Base-by-base conservation (phyloP, 2,888 invertebrate genomes). In the Drosophila niveifrons region DNA sequence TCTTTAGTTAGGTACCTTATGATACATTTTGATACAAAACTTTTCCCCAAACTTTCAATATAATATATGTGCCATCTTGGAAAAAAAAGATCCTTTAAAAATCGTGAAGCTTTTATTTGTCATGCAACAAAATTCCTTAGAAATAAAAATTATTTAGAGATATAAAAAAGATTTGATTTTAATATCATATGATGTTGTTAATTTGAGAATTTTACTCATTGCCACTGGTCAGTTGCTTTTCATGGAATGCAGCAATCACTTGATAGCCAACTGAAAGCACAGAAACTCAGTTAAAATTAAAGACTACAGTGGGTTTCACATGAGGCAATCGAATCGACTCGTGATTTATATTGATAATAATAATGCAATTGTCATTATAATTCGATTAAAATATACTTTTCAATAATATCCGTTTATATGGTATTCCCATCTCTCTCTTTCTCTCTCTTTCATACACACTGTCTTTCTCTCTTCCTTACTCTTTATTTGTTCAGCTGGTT, bases 401-500 rank as follows among this genome's bases (percentile, higher is more conserved):
- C 36, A 44, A 61, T 18, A 41, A 15, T 15, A 41, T 41, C 10
- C n/a, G 17, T 55, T n/a, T 1, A 29, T 29, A 41, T 18, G 18
- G 34, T 39, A n/a, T 47, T 41, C 11, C 15, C 9, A 9, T 23
- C 9, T 43, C n/a, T 11, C 15, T 10, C 11, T 23, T 4, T 23
- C 23, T 23, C 23, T 23, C 23, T 23, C 23, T 23, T 23, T 23
- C 23, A 4, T 23, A 23, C n/a, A n/a, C n/a, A n/a, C n/a, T n/a
- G n/a, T n/a, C n/a, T n/a, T n/a, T n/a, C n/a, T n/a, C 23, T 23
- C 23, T 6, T 23, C 56, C 28, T 39, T 36, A n/a, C n/a, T n/a
- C n/a, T n/a, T n/a, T n/a, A n/a, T n/a, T n/a, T n/a, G n/a, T 44
- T 15, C 88, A 95, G 95, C 91, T 96, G 96, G 96, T 95, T 95